Conservation (phyloP, 1,140 invertebrate genomes). For the Drosophila ercepeae region DNA sequence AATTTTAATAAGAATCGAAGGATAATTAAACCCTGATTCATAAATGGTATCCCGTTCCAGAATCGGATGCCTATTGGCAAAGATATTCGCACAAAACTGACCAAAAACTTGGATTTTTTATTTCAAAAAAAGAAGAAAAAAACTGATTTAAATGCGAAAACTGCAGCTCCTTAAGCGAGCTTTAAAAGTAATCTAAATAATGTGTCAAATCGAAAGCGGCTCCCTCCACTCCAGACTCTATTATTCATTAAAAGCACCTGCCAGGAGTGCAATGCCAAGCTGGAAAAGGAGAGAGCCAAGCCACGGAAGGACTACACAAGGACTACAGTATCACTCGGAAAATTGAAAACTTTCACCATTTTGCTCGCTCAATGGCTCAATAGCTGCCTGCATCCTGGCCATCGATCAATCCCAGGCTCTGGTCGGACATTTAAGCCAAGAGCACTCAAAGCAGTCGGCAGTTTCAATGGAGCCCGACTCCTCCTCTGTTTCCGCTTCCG, state of each 20-base stretch:
- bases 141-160: neutral
- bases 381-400: neutral
- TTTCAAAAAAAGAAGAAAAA: too few relatives aligned
- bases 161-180: neutral
- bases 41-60: too few relatives aligned
- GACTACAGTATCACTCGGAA: neutral
- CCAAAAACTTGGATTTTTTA: too few relatives aligned
- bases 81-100: too few relatives aligned
- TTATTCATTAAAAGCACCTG: neutral
- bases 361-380: neutral
- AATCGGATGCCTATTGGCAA: too few relatives aligned
- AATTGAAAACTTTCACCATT: slow-evolving; percentile 1
- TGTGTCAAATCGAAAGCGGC: neutral
- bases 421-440: slow-evolving; percentile 30
- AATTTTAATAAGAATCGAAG: too few relatives aligned
- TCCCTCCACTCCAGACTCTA: neutral
- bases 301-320: neutral
- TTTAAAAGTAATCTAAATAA: neutral
- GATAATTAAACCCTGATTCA: too few relatives aligned
- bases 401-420: slow-evolving; percentile 30
- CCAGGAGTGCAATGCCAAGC: neutral
- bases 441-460: slow-evolving; percentile 22
- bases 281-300: neutral
- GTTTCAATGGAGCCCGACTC: slow-evolving; percentile 25
- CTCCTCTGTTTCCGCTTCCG: slow-evolving; percentile 3